Conservation (phyloP, 2,888 invertebrate species). For the Torymus aiolomorphi region DNA sequence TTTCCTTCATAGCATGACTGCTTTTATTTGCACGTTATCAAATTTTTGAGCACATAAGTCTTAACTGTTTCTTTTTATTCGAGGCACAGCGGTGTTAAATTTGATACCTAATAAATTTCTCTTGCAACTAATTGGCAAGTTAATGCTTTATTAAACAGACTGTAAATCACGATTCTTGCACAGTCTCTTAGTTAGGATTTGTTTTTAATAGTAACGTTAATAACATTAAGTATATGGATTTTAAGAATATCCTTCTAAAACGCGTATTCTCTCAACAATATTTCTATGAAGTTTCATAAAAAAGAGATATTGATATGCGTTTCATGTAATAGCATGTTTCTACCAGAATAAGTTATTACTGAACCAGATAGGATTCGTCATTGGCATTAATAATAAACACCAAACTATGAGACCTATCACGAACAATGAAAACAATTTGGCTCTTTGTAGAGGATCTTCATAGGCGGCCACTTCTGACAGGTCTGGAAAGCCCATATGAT, state of each 20-base stretch:
- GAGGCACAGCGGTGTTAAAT: constrained; percentile 50
- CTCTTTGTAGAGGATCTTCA: constrained; percentile 78
- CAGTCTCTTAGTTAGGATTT: constrained; percentile 20
- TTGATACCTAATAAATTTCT: constrained; percentile 25
- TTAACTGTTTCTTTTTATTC: constrained; percentile 22
- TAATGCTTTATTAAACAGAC: constrained; percentile 28
- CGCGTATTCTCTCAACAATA: neutral
- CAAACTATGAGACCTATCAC: constrained; percentile 86
- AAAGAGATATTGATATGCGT: constrained; percentile 21
- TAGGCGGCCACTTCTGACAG: constrained; percentile 83
- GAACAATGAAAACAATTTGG: constrained; percentile 82
- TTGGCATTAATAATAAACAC: constrained; percentile 85
- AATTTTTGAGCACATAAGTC: constrained; percentile 18
- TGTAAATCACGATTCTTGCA: constrained; percentile 32
- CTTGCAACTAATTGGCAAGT: constrained; percentile 21
- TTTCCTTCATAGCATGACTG: constrained; percentile 26
- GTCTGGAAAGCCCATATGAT: constrained; percentile 97
- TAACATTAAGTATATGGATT: constrained; percentile 3
- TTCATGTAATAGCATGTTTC: constrained; percentile 40
- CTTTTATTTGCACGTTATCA: constrained; percentile 33
- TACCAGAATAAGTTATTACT: constrained; percentile 80
- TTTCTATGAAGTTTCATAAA: constrained; percentile 8
- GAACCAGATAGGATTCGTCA: constrained; percentile 85
- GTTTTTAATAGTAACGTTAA: constrained; percentile 28
- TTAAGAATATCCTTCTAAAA: constrained; percentile 18